These are phyloP conservation scores for Spheniscus mendiculus DNA, from an alignment of 2,113 vertebrate genomes.

Conservation along the genomic window DNA sequence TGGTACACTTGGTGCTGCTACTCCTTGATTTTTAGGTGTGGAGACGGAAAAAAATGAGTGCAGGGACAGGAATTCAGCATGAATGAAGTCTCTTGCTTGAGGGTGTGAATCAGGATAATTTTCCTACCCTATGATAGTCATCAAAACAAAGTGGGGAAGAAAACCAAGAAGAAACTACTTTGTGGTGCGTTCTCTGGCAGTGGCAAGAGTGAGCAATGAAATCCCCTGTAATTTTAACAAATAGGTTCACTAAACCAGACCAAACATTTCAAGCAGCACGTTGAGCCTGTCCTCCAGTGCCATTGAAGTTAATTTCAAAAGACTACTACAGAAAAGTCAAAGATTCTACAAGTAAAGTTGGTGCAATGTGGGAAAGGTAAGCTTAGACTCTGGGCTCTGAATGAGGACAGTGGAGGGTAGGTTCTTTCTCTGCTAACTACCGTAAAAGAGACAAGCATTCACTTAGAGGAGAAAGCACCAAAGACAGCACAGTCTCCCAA, in stretches of 20 bases:
- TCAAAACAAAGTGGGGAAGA: neutral
- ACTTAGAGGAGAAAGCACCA: neutral
- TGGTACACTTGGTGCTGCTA: neutral
- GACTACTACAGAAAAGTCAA: neutral
- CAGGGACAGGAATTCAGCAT: neutral
- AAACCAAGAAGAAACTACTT: neutral
- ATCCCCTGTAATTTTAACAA: neutral
- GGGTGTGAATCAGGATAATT: neutral
- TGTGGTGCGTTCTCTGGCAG: neutral
- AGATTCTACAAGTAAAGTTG: neutral
- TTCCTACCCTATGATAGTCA: neutral
- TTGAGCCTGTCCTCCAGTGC: neutral
- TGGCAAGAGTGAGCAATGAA: neutral
- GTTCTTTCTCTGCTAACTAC: neutral
- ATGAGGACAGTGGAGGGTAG: neutral
- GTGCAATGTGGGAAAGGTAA: neutral
- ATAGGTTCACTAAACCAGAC: neutral
- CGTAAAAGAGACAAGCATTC: neutral
- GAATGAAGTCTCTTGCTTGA: neutral
- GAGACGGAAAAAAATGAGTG: neutral
- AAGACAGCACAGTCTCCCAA: neutral
- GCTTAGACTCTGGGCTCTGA: neutral
- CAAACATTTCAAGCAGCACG: neutral
- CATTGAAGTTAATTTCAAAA: neutral
- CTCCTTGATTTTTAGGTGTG: neutral